Evolutionary conservation across 2,797 vertebrate species (phyloP).

Genomic region (Cheirogaleus major): DNA sequence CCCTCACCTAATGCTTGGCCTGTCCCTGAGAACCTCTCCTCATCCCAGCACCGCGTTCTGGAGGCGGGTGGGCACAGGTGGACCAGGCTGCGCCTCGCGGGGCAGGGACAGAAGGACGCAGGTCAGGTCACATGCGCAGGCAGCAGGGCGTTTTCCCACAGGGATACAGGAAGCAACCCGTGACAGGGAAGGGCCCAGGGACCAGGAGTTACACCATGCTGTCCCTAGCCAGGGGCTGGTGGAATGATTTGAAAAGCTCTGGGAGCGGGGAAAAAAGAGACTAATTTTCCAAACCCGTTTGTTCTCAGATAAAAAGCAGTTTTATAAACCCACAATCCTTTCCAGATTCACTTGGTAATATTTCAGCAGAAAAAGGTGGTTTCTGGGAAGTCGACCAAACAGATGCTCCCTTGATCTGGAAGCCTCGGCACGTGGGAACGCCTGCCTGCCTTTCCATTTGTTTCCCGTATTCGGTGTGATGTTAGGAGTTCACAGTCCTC

Average conservation of each 20-base stretch:
- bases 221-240: slow-evolving; percentile 6
- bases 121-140: background rate
- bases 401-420: background rate
- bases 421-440: accelerated
- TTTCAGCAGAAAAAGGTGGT: slow-evolving; percentile 19
- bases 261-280: slow-evolving; percentile 59
- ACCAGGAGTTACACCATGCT: background rate
- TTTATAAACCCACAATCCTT: slow-evolving; percentile 72
- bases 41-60: too few relatives aligned
- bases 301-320: slow-evolving; percentile 70
- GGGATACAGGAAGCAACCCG: background rate
- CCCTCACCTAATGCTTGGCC: accelerated
- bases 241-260: slow-evolving; percentile 49
- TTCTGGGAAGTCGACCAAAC: background rate
- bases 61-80: background rate
- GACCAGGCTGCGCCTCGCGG: background rate
- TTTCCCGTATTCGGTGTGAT: background rate
- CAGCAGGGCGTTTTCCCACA: background rate
- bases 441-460: background rate
- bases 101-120: background rate
- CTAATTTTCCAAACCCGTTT: slow-evolving; percentile 53
- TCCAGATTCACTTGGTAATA: slow-evolving; percentile 6
- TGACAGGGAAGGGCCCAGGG: background rate
- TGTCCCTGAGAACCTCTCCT: background rate
- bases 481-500: background rate